These are phyloP conservation scores for Corynorhinus townsendii DNA, from an alignment of 2,113 vertebrate species.

Conservation along the genomic window DNA sequence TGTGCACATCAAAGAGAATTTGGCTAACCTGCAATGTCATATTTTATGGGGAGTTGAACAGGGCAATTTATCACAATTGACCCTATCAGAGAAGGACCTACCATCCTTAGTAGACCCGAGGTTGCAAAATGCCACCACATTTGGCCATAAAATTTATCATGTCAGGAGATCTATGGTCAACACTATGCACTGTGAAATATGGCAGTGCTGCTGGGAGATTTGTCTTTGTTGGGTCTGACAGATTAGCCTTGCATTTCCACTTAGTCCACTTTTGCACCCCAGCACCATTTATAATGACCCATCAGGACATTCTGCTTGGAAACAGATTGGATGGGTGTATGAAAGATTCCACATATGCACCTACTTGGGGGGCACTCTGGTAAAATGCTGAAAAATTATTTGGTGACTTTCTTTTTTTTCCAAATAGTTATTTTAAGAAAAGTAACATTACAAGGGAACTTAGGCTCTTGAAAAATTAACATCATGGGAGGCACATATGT, in stretches of 20 bases:
- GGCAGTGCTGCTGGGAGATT: constrained; percentile 65
- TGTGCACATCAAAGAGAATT: constrained; percentile 40
- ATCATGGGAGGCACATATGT: neutral
- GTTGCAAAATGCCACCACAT: constrained; percentile 75
- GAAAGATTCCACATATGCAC: neutral
- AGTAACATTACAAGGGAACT: neutral
- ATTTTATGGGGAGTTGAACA: constrained; percentile 71
- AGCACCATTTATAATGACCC: constrained; percentile 60
- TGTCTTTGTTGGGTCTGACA: constrained; percentile 79
- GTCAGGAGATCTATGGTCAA: constrained; percentile 66
- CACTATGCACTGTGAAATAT: constrained; percentile 64
- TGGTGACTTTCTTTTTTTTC: neutral
- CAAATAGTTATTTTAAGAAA: constrained; percentile 35
- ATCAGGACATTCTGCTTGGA: constrained; percentile 63
- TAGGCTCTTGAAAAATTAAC: neutral
- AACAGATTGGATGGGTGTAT: constrained; percentile 1
- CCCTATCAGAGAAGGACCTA: constrained; percentile 76
- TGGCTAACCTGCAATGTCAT: constrained; percentile 65
- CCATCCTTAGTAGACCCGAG: constrained; percentile 65
- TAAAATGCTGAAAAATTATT: constrained; percentile 3
- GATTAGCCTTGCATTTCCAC: constrained; percentile 61
- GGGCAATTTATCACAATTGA: constrained; percentile 75
- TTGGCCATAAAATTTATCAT: constrained; percentile 81
- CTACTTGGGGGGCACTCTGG: neutral
- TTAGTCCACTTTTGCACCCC: constrained; percentile 53